Percentiles rank a stretch among this genome's conserved stretches.
phyloP scores from a whole-genome alignment of 2,113 vertebrate species.

The Enhydra lutris region DNA sequence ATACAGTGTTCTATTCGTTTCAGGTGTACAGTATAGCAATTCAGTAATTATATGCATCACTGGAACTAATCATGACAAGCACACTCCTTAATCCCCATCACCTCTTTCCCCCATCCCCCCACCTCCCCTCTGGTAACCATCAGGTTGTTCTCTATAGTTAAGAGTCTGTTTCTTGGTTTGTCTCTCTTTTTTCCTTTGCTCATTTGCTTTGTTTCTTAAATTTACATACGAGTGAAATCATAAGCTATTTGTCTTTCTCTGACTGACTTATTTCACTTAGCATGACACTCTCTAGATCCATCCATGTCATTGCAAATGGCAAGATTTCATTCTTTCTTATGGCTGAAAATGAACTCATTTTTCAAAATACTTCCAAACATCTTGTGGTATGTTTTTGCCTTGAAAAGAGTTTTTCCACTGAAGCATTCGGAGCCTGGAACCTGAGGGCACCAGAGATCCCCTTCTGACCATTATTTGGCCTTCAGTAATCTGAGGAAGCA shows the following conservation, averaged over 20 bases:
- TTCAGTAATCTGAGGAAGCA: background rate
- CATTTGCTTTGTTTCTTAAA: background rate
- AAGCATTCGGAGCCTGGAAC: background rate
- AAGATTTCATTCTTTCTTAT: background rate
- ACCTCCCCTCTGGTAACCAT: background rate
- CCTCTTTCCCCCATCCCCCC: background rate
- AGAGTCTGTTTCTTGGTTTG: background rate
- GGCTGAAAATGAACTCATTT: background rate
- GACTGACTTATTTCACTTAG: background rate
- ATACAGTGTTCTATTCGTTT: background rate
- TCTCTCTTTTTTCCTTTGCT: background rate
- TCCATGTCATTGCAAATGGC: background rate
- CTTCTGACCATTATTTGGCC: background rate
- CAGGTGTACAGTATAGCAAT: background rate
- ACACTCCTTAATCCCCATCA: background rate
- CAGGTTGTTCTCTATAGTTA: background rate
- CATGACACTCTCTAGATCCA: background rate
- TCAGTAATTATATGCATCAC: background rate
- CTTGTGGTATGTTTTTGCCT: background rate
- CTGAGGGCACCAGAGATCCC: background rate
- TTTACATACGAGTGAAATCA: background rate
- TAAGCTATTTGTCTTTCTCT: background rate
- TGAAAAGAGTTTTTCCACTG: constrained; percentile 28
- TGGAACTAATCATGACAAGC: background rate
- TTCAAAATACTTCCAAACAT: background rate